These are phyloP conservation scores for Macropus fuliginosus DNA, from an alignment of 2,797 vertebrate species.

Conservation along the genomic window DNA sequence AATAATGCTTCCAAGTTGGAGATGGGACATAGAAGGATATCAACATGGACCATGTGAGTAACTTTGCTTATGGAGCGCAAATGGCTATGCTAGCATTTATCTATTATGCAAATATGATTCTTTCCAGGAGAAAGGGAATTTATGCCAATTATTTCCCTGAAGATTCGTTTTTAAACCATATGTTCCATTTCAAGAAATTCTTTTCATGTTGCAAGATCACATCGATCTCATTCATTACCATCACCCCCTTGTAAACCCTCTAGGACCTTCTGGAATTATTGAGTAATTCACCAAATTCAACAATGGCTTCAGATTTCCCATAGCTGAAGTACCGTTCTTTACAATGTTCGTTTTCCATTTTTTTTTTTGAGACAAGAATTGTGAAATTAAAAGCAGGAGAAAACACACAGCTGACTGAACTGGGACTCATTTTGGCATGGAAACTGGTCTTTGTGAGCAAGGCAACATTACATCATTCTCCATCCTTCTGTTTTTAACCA, in stretches of 20 bases:
- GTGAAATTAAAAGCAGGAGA: constrained; percentile 59
- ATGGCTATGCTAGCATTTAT: constrained; percentile 45
- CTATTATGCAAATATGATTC: constrained; percentile 73
- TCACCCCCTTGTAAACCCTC: constrained; percentile 58
- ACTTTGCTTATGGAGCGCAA: constrained; percentile 67
- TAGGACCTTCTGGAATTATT: constrained; percentile 67
- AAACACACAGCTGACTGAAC: constrained; percentile 42
- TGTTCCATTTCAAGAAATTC: constrained; percentile 69
- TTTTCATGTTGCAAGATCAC: constrained; percentile 73
- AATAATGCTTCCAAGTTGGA: not conserved
- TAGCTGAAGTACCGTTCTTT: constrained; percentile 67
- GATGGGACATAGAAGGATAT: not conserved
- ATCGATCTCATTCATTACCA: constrained; percentile 75
- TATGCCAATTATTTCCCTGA: constrained; percentile 76
- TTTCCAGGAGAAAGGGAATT: constrained; percentile 58
- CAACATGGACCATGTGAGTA: not conserved
- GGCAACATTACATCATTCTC: constrained; percentile 38
- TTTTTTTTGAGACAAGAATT: constrained; percentile 54
- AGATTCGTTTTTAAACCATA: constrained; percentile 70
- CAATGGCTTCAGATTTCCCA: constrained; percentile 69
- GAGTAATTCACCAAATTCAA: constrained; percentile 77
- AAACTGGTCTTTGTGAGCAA: constrained; percentile 51
- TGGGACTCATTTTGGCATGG: constrained; percentile 57
- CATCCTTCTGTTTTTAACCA: constrained; percentile 24
- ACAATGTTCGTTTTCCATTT: constrained; percentile 54